Evolutionary conservation across 2,797 vertebrate species (phyloP).

Genomic region (Alauda arvensis): DNA sequence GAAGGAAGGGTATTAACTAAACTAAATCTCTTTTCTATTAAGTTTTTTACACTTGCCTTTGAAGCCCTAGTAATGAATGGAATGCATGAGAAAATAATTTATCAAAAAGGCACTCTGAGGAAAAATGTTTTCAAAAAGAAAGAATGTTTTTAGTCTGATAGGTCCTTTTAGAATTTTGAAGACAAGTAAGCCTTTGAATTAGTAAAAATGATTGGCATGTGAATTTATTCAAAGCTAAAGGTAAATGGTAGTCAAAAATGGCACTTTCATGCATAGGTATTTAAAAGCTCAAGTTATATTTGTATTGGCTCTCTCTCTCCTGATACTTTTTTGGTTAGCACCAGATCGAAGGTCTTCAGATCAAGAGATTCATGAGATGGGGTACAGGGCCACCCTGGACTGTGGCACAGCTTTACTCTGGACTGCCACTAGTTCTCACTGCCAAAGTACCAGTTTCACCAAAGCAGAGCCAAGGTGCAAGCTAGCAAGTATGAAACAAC

Average conservation of each 20-base stretch:
- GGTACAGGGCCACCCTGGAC: neutral
- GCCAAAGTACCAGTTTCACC: neutral
- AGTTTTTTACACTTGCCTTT: neutral
- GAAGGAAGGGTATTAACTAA: neutral
- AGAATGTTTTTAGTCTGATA: neutral
- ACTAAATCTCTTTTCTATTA: neutral
- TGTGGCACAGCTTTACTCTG: neutral
- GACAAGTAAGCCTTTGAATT: slow-evolving; percentile 48
- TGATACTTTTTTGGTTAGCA: neutral
- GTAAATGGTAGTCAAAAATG: neutral
- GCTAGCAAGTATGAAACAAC: neutral
- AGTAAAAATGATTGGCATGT: slow-evolving; percentile 55
- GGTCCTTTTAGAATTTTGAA: neutral
- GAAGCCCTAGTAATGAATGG: neutral
- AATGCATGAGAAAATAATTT: slow-evolving; percentile 24
- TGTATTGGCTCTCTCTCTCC: neutral
- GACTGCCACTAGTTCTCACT: neutral
- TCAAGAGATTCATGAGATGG: neutral
- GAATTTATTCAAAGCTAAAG: slow-evolving; percentile 50
- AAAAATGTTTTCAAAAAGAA: slow-evolving; percentile 1
- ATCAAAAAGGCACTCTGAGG: slow-evolving; percentile 9
- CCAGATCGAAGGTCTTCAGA: neutral
- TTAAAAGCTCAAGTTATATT: neutral
- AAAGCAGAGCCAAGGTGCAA: neutral
- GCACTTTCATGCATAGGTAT: neutral